Base-by-base conservation (phyloP, 2,113 vertebrate species). In the Pedionomus torquatus region DNA sequence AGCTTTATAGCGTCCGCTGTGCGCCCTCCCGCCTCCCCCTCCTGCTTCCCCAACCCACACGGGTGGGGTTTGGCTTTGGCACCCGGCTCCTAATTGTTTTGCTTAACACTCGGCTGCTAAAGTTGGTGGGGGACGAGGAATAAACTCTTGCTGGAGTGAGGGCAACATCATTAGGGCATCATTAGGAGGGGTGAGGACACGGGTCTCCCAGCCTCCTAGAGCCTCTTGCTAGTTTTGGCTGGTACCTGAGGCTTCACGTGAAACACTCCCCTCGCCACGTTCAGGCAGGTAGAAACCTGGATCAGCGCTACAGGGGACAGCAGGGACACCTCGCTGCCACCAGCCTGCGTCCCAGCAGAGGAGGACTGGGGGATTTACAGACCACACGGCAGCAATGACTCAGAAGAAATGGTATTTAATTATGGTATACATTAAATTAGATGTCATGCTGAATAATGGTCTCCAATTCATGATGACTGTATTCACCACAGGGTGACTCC, bases 351-450 rank as follows among this genome's bases (percentile, higher is more conserved):
- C 43, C 80, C 71, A 30, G 23, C 75, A 17, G 12, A 17, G 0
- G 16, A 35, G 4, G 54, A 7, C 68, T 52, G 74, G 5, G 48
- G 41, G 44, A 41, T 15, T 52, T 44, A 88, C 48, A 92, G 74
- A 97, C 30, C 80, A 95, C 83, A 2, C 18, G 2, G 71, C 72
- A 84, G 61, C 86, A 69, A 28, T 9, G 28, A 61, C 31, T 83
- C 46, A 30, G 61, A 91, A 92, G 69, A 95, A 95, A 89, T 15
- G 61, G 74, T 63, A 16, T 97, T 97, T 97, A 97, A 97, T 97
- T 96, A 96, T 54, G 91, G 92, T 96, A 41, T 97, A 97, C 97
- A 97, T 97, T 95, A 97, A 97, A 97, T 96, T 95, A 95, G 84
- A 89, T 46, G 86, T 79, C 69, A 94, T 89, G 93, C 92, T 37